These are phyloP conservation scores for Athrips mouffetella DNA, from an alignment of 2,888 invertebrate species.

Conservation along the genomic window DNA sequence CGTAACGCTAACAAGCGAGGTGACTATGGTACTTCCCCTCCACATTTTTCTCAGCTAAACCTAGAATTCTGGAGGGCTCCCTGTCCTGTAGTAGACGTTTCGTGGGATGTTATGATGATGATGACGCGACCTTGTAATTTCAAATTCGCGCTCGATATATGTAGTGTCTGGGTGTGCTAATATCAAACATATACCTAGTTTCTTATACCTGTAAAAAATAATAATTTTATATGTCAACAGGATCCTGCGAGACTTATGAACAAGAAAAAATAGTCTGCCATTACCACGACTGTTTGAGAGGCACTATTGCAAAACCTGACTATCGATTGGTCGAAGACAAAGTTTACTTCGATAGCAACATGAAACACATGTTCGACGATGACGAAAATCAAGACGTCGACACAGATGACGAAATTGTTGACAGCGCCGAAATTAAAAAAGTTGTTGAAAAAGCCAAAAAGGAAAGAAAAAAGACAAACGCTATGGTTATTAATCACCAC, in stretches of 20 bases:
- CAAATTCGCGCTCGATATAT: too few relatives aligned
- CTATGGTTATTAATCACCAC: slow-evolving; percentile 70
- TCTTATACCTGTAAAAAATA: too few relatives aligned
- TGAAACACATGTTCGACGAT: slow-evolving; percentile 55
- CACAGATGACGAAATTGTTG: slow-evolving; percentile 22
- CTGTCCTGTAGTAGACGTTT: too few relatives aligned
- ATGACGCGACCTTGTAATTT: too few relatives aligned
- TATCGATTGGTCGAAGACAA: slow-evolving; percentile 68
- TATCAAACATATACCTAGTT: too few relatives aligned
- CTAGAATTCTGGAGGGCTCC: too few relatives aligned
- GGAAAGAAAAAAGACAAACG: slow-evolving; percentile 49
- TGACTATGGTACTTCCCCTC: too few relatives aligned
- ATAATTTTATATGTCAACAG: slow-evolving; percentile 38
- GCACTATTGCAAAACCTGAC: slow-evolving; percentile 60
- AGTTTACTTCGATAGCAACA: slow-evolving; percentile 60
- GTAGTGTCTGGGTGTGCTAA: too few relatives aligned
- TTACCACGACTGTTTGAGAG: slow-evolving; percentile 78
- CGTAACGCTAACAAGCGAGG: too few relatives aligned
- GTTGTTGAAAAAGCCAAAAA: slow-evolving; percentile 31
- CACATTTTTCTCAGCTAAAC: too few relatives aligned
- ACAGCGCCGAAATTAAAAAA: slow-evolving; percentile 20
- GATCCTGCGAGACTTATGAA: slow-evolving; percentile 80
- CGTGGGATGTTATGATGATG: too few relatives aligned
- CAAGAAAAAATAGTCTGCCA: slow-evolving; percentile 79
- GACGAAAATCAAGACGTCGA: slow-evolving; percentile 29